phyloP scores from a whole-genome alignment of 2,888 invertebrate genomes.

The Beris chalybata region DNA sequence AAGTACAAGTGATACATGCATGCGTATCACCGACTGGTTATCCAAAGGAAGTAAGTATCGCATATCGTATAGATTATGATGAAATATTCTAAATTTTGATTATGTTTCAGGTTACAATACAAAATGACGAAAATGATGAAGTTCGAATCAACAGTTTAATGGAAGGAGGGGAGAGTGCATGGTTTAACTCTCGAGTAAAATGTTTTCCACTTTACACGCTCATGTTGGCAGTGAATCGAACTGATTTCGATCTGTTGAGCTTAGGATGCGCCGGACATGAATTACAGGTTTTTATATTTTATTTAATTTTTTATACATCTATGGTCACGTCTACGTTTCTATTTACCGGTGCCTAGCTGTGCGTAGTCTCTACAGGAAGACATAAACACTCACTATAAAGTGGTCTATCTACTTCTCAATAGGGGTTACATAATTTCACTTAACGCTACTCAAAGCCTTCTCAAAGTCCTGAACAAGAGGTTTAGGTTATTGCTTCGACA shows the following conservation, averaged over 20 bases:
- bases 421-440: too few species aligned
- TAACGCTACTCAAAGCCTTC: too few species aligned
- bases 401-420: too few species aligned
- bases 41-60: constrained; percentile 67
- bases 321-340: too few species aligned
- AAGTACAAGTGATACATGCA: constrained; percentile 71
- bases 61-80: too few species aligned
- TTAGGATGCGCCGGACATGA: constrained; percentile 59
- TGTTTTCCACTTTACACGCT: constrained; percentile 84
- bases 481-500: too few species aligned
- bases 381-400: too few species aligned
- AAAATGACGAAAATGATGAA: constrained; percentile 57
- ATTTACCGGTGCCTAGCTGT: too few species aligned
- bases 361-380: too few species aligned
- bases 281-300: constrained; percentile 47
- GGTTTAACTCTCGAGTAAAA: constrained; percentile 74
- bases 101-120: constrained; percentile 56
- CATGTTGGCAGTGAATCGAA: constrained; percentile 73
- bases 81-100: neutral
- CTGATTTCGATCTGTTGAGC: constrained; percentile 70
- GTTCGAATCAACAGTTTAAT: constrained; percentile 60
- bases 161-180: constrained; percentile 59
- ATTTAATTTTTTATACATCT: too few species aligned
- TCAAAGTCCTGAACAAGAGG: too few species aligned
- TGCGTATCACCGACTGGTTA: constrained; percentile 77